Evolutionary conservation across 2,888 invertebrate species (phyloP).

Genomic region (Hypercompe scribonia): DNA sequence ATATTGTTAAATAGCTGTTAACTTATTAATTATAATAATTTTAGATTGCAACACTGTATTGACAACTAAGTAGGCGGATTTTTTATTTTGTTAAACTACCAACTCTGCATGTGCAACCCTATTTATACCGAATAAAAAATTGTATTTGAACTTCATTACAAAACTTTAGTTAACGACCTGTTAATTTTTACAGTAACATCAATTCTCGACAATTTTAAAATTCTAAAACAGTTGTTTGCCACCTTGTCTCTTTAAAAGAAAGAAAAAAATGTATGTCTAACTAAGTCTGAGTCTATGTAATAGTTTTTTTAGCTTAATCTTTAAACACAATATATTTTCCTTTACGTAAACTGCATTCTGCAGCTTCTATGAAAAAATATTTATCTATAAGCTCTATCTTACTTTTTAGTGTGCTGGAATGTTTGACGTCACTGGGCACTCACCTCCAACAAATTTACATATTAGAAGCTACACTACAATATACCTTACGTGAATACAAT

Average conservation of each 20-base stretch:
- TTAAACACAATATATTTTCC: too few relatives aligned
- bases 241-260: not conserved
- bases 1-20: too few relatives aligned
- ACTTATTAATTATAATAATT: too few relatives aligned
- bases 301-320: not conserved
- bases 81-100: too few relatives aligned
- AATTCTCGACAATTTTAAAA: too few relatives aligned
- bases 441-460: conserved; percentile 86
- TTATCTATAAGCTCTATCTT: not conserved
- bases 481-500: conserved; percentile 78
- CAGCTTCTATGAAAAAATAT: not conserved
- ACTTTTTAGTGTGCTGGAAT: conserved; percentile 83
- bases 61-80: too few relatives aligned
- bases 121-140: too few relatives aligned
- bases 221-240: not conserved
- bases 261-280: not conserved
- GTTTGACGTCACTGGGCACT: conserved; percentile 82
- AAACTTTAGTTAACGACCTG: not conserved
- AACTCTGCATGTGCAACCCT: too few relatives aligned
- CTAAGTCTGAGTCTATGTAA: not conserved
- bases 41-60: too few relatives aligned
- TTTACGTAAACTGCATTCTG: too few relatives aligned
- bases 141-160: not conserved
- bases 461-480: conserved; percentile 86
- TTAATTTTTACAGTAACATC: not conserved